Percentiles rank a stretch among this genome's conserved stretches.
phyloP scores from a whole-genome alignment of 2,113 vertebrate genomes.

The Camelus bactrianus region DNA sequence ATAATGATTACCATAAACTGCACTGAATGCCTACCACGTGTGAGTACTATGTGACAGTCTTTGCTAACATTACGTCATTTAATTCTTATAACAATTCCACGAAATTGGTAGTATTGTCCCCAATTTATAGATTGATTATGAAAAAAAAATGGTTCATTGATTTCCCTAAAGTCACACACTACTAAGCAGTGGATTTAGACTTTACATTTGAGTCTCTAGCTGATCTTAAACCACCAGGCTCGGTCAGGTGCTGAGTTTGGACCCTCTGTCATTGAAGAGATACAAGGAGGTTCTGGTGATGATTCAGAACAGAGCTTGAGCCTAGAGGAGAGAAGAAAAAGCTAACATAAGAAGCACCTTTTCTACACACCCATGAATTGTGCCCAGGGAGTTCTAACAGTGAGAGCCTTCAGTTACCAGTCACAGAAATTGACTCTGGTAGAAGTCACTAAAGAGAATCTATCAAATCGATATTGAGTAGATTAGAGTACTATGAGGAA shows the following conservation, averaged over 20 bases:
- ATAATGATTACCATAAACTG: background rate
- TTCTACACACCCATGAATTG: background rate
- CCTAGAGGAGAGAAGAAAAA: background rate
- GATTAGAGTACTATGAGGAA: background rate
- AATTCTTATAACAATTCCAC: background rate
- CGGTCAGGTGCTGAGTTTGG: background rate
- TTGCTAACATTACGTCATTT: background rate
- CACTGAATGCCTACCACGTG: background rate
- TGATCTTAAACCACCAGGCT: background rate
- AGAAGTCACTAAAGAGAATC: background rate
- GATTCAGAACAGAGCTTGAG: background rate
- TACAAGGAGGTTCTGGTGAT: background rate
- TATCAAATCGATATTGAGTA: background rate
- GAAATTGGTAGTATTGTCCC: background rate
- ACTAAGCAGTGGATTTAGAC: background rate
- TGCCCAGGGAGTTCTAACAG: background rate
- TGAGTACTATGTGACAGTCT: background rate
- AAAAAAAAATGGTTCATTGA: background rate
- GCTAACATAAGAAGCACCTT: background rate
- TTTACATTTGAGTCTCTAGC: background rate
- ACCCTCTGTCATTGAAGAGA: background rate
- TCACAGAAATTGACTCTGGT: background rate
- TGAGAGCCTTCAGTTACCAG: background rate
- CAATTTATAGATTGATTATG: background rate
- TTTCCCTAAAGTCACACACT: background rate